Evolutionary conservation across 2,888 invertebrate genomes (phyloP), one percentile per base, ranked within the genome.

Genomic region (Barypeithes pellucidus): DNA sequence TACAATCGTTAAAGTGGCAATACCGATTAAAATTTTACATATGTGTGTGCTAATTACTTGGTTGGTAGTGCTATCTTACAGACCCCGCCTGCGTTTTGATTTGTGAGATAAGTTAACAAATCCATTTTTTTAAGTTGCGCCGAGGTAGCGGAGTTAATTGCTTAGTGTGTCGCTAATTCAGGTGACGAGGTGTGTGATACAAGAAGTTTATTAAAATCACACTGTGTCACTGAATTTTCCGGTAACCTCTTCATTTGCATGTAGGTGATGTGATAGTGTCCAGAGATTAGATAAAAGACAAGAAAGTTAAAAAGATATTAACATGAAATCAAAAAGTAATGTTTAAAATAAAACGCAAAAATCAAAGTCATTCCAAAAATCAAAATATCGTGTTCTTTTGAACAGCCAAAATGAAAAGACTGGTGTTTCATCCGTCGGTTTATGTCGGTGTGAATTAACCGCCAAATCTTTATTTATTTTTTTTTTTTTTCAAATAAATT

Each of bases 231-330:
- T 9, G 8, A 7, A 7, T 29, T 7, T 29, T 29, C 1, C 29
- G 29, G 18, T 57, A 43, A 29, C 54, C 47, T 41, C n/a, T 29
- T 50, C 52, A 14, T 36, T 65, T 65, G 33, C 36, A 36, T 63
- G 54, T 62, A 54, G 54, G 69, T 69, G 62, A 62, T 62, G 69
- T 69, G 62, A 62, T 69, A 41, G 57, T 54, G 39, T 66, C 24
- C 22, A 29, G 14, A 69, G 39, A 22, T 36, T 5, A 61, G n/a
- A 24, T 29, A 62, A 62, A 62, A 47, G 47, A 62, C 45, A 62
- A 45, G 11, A 20, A 5, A 24, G 52, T 12, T 50, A 50, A 50
- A 24, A 14, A 29, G 24, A 52, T 45, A 11, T 39, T 18, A 59
- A 22, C 33, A 24, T 16, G 3, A 63, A 63, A 50, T 50, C n/a